A percentile compares a stretch with the other conserved stretches of the same genome.
Evolutionary conservation across 2,888 invertebrate species (phyloP).

Genomic region (Cyaniris semiargus): DNA sequence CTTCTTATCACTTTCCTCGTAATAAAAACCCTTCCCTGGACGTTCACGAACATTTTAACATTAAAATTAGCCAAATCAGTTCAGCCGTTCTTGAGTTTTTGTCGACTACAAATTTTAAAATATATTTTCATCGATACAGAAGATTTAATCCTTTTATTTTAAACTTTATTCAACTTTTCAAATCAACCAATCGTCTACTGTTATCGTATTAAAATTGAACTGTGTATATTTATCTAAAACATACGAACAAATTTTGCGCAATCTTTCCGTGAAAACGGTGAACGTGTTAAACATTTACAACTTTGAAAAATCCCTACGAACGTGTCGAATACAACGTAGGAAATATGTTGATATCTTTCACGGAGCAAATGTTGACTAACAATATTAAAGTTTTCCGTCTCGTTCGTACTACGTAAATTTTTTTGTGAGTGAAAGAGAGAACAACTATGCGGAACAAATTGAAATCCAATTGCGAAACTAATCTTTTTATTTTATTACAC

Average conservation of each 20-base stretch:
- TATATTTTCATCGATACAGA: no score
- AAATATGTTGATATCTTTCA: background rate
- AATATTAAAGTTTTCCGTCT: background rate
- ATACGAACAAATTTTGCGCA: background rate
- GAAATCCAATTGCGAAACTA: background rate
- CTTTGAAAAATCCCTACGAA: slow-evolving; percentile 20
- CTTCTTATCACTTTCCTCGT: no score
- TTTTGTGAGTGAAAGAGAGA: background rate
- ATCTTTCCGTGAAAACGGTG: background rate
- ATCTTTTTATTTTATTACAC: background rate
- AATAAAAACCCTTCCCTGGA: no score
- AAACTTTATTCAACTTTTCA: background rate
- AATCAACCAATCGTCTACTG: background rate
- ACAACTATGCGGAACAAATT: background rate
- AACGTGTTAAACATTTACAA: slow-evolving; percentile 28
- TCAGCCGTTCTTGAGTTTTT: no score
- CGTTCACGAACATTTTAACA: no score
- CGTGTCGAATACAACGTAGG: slow-evolving; percentile 15
- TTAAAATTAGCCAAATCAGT: no score
- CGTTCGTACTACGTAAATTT: background rate
- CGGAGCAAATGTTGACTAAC: background rate
- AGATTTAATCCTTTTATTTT: background rate
- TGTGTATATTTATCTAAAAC: background rate
- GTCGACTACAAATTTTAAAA: no score
- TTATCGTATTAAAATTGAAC: background rate